A percentile compares a stretch with the other conserved stretches of the same genome.
phyloP scores from a whole-genome alignment of 2,797 vertebrate species.

The Phataginus tricuspis region DNA sequence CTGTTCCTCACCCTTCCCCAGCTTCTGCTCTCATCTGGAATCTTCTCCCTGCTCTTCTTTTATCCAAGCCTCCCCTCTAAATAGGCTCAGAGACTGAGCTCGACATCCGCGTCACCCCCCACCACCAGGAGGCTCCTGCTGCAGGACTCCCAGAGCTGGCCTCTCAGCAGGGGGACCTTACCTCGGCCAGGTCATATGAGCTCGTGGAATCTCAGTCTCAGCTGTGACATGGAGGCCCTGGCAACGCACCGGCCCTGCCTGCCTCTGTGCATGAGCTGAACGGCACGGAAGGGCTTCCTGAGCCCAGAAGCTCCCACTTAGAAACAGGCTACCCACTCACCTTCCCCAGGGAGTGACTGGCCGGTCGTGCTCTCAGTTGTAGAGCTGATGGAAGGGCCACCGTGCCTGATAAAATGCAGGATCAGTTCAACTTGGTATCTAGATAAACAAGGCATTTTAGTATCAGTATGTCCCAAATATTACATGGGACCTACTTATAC shows the following conservation, averaged over 20 bases:
- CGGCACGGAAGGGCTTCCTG: neutral
- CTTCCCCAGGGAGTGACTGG: neutral
- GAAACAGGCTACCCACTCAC: neutral
- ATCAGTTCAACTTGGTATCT: neutral
- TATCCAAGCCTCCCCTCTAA: neutral
- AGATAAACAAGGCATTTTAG: neutral
- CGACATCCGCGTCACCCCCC: too few relatives aligned
- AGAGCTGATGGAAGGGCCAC: neutral
- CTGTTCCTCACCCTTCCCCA: neutral
- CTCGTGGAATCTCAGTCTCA: rapidly evolving
- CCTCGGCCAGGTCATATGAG: neutral
- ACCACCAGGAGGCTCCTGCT: too few relatives aligned
- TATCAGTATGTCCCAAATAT: neutral
- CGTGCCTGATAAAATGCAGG: neutral
- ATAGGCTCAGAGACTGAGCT: neutral
- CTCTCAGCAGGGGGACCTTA: neutral
- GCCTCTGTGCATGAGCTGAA: neutral
- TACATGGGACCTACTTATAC: neutral
- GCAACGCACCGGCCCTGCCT: rapidly evolving
- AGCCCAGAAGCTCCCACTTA: neutral
- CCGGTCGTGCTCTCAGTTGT: neutral
- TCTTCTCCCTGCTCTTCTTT: neutral
- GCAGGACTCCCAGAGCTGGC: neutral
- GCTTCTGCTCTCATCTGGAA: neutral
- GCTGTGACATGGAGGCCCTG: neutral